A percentile compares a stretch with the other conserved stretches of the same genome.
Conservation (phyloP, 2,797 vertebrate species). For the Fratercula arctica region DNA sequence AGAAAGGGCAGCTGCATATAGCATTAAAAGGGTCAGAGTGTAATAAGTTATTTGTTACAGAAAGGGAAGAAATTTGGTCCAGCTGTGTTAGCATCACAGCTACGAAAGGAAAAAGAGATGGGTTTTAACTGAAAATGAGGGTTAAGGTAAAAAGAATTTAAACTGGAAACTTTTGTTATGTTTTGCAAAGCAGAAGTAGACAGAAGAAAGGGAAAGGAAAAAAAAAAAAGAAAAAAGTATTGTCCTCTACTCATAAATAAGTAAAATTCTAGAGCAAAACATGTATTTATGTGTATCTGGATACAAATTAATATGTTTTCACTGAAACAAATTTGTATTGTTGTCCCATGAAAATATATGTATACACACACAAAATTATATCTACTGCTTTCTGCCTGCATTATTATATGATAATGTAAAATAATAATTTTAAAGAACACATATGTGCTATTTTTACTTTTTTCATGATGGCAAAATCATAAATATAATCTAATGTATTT, state of each 20-base stretch:
- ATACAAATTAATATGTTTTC: not conserved
- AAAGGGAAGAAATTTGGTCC: not conserved
- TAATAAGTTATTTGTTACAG: not conserved
- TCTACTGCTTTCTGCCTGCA: not conserved
- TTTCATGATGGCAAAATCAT: not conserved
- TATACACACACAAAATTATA: not conserved
- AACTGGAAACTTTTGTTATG: not conserved
- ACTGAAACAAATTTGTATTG: not conserved
- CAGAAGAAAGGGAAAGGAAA: not conserved
- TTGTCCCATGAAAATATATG: not conserved
- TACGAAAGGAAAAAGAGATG: not conserved
- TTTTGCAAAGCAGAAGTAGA: not conserved
- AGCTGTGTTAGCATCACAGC: not conserved
- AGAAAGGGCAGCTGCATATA: not conserved
- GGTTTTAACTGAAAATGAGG: not conserved
- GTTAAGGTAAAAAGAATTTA: not conserved
- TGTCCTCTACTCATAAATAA: not conserved
- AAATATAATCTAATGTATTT: not conserved
- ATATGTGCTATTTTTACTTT: not conserved
- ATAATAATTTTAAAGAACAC: not conserved
- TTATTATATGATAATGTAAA: not conserved
- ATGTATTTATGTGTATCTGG: not conserved
- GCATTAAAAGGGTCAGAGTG: not conserved
- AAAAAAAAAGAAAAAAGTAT: not conserved
- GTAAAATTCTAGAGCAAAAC: not conserved